A percentile compares a stretch with the other conserved stretches of the same genome.
Conservation (phyloP, 1,140 invertebrate genomes). For the Phymorhynchus buccinoides region DNA sequence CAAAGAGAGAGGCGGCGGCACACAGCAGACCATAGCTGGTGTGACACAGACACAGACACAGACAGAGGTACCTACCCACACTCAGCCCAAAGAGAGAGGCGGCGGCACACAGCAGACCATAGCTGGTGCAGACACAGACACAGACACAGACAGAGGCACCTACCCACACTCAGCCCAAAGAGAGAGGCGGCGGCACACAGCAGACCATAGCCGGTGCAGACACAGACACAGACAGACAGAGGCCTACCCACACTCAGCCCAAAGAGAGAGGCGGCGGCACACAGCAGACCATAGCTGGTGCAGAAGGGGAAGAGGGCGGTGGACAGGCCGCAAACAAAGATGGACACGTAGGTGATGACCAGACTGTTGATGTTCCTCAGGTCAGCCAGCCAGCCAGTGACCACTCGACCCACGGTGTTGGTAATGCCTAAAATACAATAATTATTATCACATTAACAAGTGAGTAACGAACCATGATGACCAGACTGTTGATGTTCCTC, state of each 20-base stretch:
- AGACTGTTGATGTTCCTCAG: conserved; percentile 84
- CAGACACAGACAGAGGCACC: neutral
- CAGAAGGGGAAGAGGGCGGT: conserved; percentile 90
- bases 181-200: conserved; percentile 90
- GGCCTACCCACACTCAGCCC: conserved; percentile 91
- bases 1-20: conserved; percentile 92
- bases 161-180: conserved; percentile 96
- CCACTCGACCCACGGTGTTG: conserved; percentile 76
- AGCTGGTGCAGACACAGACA: conserved; percentile 75
- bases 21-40: conserved; percentile 84
- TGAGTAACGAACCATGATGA: too few relatives aligned
- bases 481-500: conserved; percentile 84
- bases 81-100: conserved; percentile 96
- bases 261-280: conserved; percentile 91
- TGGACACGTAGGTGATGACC: conserved; percentile 93
- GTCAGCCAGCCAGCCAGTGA: conserved; percentile 77
- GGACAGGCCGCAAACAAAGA: conserved; percentile 89
- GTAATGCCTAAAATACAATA: too few relatives aligned
- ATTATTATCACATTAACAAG: too few relatives aligned
- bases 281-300: conserved; percentile 83
- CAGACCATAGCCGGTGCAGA: conserved; percentile 78
- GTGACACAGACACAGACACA: conserved; percentile 65
- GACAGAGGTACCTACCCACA: conserved; percentile 80
- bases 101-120: conserved; percentile 84
- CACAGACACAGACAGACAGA: neutral